Base-by-base conservation (phyloP, 92 coral and sea anemone species). In the Galaxea fascicularis region DNA sequence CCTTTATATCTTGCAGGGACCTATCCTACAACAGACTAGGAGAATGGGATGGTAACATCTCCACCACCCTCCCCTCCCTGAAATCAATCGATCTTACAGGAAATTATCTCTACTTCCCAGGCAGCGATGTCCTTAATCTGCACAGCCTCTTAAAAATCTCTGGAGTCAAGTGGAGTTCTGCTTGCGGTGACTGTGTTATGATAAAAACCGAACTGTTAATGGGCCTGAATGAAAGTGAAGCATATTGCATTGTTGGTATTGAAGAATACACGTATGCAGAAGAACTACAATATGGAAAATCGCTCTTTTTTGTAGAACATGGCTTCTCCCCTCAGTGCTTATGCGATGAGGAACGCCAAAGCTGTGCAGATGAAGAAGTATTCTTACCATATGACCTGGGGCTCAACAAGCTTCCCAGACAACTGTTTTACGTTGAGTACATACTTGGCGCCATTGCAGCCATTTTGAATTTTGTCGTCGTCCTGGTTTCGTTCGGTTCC, bases 261-360 rank as follows among this genome's bases (percentile, higher is more conserved):
- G 57, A 72, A 10, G 30, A 54, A 39, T 87, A 76, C 31, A 3
- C 0, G n/a, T 91, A 25, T 56, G n/a, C 51, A 13, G 84, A 82
- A 13, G 94, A 91, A 67, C 58, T 91, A 24, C 44, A 73, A n/a
- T 91, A 91, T 22, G 94, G 94, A 60, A 69, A 44, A 80, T 87
- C 91, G 6, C 51, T 78, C 9, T 72, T 51, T 64, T 87, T 87
- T 39, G 69, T 62, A 0, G 18, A 58, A 20, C 31, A 74, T 28
- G 94, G 91, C 6, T 91, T 91, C 63, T 82, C 91, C 0, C 86
- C 94, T 4, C 91, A 87, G 49, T 91, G 94, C 77, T 21, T 91
- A 27, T 91, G 94, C 28, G 63, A 49, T 7, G 45, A 60, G n/a
- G n/a, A n/a, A n/a, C n/a, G n/a, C 14, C 29, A 64, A 31, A 46